These are phyloP conservation scores for Torymus aiolomorphi DNA, from an alignment of 2,888 invertebrate genomes.

Conservation along the genomic window DNA sequence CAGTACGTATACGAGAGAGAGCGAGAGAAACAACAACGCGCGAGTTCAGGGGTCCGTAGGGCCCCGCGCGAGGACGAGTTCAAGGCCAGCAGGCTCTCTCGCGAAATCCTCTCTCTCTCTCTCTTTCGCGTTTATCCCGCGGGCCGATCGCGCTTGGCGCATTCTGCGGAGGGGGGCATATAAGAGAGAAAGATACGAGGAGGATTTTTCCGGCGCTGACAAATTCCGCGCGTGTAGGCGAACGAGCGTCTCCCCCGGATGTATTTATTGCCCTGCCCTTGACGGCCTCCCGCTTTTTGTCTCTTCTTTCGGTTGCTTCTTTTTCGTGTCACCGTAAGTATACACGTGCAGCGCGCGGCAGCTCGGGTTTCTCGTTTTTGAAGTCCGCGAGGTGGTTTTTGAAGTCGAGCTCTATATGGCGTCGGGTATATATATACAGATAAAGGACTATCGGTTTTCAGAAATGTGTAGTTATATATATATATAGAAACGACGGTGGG, in stretches of 20 bases:
- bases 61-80: slow-evolving; percentile 63
- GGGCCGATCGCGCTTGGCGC: slow-evolving; percentile 22
- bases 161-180: too few species aligned
- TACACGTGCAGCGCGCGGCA: too few species aligned
- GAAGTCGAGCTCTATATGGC: too few species aligned
- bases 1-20: neutral
- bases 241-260: slow-evolving; percentile 11
- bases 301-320: neutral
- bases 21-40: slow-evolving; percentile 4
- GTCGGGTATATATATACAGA: too few species aligned
- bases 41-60: slow-evolving; percentile 58
- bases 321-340: too few species aligned
- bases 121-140: slow-evolving; percentile 27
- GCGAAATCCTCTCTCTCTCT: slow-evolving; percentile 12
- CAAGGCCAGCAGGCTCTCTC: slow-evolving; percentile 60
- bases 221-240: slow-evolving; percentile 44
- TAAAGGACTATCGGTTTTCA: too few species aligned
- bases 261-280: slow-evolving; percentile 47
- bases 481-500: too few species aligned
- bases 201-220: slow-evolving; percentile 49
- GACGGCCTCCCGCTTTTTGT: slow-evolving; percentile 22
- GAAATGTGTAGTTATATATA: too few species aligned
- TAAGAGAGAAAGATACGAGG: too few species aligned
- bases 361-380: too few species aligned
- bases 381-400: too few species aligned